A percentile compares a stretch with the other conserved stretches of the same genome.
Conservation (phyloP, 2,113 vertebrate genomes). For the Orthochromis indermauri region DNA sequence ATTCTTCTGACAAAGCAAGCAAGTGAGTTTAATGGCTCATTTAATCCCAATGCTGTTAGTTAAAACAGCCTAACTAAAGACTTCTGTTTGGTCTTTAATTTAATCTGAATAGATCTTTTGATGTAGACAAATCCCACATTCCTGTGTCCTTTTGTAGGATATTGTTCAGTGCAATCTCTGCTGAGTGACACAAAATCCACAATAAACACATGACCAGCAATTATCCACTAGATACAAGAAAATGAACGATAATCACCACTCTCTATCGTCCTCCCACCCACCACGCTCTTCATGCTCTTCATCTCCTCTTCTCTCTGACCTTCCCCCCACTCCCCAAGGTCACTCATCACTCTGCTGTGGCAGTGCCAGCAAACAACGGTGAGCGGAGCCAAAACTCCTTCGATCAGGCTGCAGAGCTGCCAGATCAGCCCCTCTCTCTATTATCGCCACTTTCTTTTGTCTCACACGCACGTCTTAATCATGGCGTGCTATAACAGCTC, state of each 20-base stretch:
- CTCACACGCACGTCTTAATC: slow-evolving; percentile 28
- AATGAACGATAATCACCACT: slow-evolving; percentile 16
- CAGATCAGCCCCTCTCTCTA: slow-evolving; percentile 16
- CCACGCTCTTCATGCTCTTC: slow-evolving; percentile 5
- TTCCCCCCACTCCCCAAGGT: slow-evolving; percentile 65
- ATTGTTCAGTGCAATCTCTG: background rate
- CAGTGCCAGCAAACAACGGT: slow-evolving; percentile 35
- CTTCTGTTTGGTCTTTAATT: slow-evolving; percentile 47
- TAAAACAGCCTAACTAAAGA: slow-evolving; percentile 47
- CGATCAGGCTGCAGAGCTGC: slow-evolving; percentile 25
- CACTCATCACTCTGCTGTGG: slow-evolving; percentile 32
- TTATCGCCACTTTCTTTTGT: slow-evolving; percentile 47
- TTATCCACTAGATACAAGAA: slow-evolving; percentile 2
- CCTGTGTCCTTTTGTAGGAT: background rate
- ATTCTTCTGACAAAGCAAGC: slow-evolving; percentile 27
- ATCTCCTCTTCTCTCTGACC: slow-evolving; percentile 41
- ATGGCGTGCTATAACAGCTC: slow-evolving; percentile 44
- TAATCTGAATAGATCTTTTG: slow-evolving; percentile 18
- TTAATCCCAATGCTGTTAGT: slow-evolving; percentile 56
- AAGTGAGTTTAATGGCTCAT: slow-evolving; percentile 54
- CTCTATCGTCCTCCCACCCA: background rate
- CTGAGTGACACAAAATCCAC: slow-evolving; percentile 4
- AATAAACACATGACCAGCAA: slow-evolving; percentile 4
- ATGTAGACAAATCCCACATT: background rate
- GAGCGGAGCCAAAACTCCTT: slow-evolving; percentile 41